Evolutionary conservation across 2,797 vertebrate species (phyloP).

Genomic region (Danio albolineatus): DNA sequence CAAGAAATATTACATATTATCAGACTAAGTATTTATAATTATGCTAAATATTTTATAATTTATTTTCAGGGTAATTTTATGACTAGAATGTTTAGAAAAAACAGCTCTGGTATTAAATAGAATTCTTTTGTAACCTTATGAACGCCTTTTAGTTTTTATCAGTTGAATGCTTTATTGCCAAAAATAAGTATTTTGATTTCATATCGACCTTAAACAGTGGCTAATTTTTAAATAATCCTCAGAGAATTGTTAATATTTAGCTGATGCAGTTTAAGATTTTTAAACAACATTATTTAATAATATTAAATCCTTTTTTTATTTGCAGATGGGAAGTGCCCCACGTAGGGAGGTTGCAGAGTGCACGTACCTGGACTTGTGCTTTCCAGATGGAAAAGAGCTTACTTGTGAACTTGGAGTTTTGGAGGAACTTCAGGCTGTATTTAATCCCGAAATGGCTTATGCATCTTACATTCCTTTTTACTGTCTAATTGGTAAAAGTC

Average conservation of each 20-base stretch:
- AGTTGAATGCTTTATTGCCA: too few species aligned
- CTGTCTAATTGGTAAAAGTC: constrained; percentile 89
- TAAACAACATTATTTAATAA: not conserved
- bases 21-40: too few species aligned
- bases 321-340: constrained; percentile 74
- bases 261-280: not conserved
- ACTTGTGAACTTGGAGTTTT: constrained; percentile 83
- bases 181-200: too few species aligned
- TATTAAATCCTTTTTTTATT: constrained; percentile 6
- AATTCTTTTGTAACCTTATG: too few species aligned
- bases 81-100: too few species aligned
- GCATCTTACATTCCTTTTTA: constrained; percentile 95
- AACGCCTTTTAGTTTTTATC: too few species aligned
- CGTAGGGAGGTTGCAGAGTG: constrained; percentile 80
- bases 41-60: too few species aligned
- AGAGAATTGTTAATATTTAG: not conserved
- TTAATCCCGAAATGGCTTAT: constrained; percentile 95
- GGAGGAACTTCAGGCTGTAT: constrained; percentile 92
- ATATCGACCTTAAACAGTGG: too few species aligned
- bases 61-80: too few species aligned
- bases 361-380: constrained; percentile 80
- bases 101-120: too few species aligned
- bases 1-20: too few species aligned
- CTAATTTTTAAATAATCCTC: not conserved
- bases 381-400: constrained; percentile 74